Evolutionary conservation across 2,888 invertebrate genomes (phyloP), one percentile per base, ranked within the genome.

Genomic region (Alcis repandata): DNA sequence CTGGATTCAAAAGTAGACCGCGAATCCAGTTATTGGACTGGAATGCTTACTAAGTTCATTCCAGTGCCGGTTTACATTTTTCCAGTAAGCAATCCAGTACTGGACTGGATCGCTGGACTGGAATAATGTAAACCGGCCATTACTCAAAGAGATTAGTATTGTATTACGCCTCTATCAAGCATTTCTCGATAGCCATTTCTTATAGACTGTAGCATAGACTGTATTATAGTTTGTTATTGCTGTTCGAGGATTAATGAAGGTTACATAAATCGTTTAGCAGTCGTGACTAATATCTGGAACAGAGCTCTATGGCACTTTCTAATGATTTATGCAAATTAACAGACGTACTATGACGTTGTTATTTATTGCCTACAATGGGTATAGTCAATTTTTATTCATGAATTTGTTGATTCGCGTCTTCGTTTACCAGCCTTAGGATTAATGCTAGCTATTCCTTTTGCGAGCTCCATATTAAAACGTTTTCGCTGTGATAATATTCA

Each of bases 221-320:
- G n/a, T n/a, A n/a, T n/a, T n/a, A 15, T 49, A 48, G 8, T 8
- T 2, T 4, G 13, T n/a, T 33, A 32, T 6, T 32, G 15, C 13
- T 51, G 36, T 43, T 49, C 4, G 43, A 33, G 10, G 43, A 59
- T 43, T 43, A 43, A 56, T 40, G 45, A 63, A 43, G 8, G 41
- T 59, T 51, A 59, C 53, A 60, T 63, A 58, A 59, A 61, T 38
- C 52, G 32, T 58, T 46, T 46, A 58, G 36, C 40, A 41, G 27
- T 46, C 62, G 43, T 73, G 63, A 75, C 71, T 75, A 74, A 77
- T 70, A 73, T 62, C 65, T 75, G 69, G 72, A 73, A 64, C 73
- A 65, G 67, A 73, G 70, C 61, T 72, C 70, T 70, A 76, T 74
- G 61, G 63, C 65, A 66, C 76, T 79, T 75, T 77, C 75, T 71